Base-by-base conservation (phyloP, 2,888 invertebrate genomes). In the Drosophila pseudotalamancana region DNA sequence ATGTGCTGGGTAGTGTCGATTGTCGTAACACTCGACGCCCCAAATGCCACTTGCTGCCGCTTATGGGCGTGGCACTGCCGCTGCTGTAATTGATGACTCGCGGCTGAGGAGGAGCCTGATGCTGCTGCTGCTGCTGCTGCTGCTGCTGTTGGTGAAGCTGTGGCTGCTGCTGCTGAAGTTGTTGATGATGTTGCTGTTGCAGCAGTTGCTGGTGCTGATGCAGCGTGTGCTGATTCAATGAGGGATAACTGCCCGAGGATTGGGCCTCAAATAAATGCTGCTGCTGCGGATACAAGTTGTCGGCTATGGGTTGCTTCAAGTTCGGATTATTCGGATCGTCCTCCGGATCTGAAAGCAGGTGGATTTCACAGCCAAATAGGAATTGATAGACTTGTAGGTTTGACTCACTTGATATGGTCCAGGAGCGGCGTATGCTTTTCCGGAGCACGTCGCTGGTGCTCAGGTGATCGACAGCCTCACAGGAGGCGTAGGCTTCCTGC, bases 391-490 rank as follows among this genome's bases (percentile, higher is more conserved):
- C 14, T 6, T 8, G 19, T 2, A 3, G 2, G n/a, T n/a, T 3
- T 0, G 3, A 73, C 92, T 93, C 89, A 95, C 95, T 94, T 76
- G 95, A 95, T 87, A 95, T 95, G 57, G 95, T 95, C 95, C 95
- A 95, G 64, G 95, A 95, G 57, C 95, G 92, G 45, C 94, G 92
- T 75, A 95, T 94, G 82, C 94, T 94, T 77, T 93, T 93, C 81
- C 94, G 94, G 77, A 95, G 92, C 76, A 94, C 93, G 87, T 95
- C 94, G 61, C 94, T 93, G 40, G 94, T 93, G 29, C 94, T 93
- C 46, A 92, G 77, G 69, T 84, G 91, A 87, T 91, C 91, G 29
- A 89, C 90, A 37, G 90, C 81, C 23, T 93, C 89, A 78, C 93
- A 92, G 61, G 93, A 93, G 43, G 93, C 91, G 79, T 93, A 93